A percentile compares a stretch with the other conserved stretches of the same genome.
These are phyloP conservation scores for Paramisgurnus dabryanus DNA, from an alignment of 2,113 vertebrate genomes.

Conservation along the genomic window DNA sequence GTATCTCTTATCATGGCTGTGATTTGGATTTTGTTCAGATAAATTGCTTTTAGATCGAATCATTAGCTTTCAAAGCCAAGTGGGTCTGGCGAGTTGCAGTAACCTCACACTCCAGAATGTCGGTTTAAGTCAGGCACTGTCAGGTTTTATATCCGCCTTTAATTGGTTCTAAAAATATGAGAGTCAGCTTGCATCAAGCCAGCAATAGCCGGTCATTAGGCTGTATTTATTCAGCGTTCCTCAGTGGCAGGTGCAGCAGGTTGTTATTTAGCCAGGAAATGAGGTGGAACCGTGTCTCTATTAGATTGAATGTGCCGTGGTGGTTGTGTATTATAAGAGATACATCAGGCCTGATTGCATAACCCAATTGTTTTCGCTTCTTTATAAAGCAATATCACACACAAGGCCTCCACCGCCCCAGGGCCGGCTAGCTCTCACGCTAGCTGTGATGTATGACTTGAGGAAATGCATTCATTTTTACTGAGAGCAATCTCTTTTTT, in stretches of 20 bases:
- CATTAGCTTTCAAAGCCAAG: neutral
- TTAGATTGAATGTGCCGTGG: constrained; percentile 15
- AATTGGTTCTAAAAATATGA: constrained; percentile 41
- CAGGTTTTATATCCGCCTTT: constrained; percentile 16
- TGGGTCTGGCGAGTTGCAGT: too few relatives aligned
- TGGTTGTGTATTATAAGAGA: neutral
- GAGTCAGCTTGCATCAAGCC: neutral
- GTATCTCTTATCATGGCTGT: neutral
- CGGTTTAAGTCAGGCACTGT: neutral
- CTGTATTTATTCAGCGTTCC: constrained; percentile 25
- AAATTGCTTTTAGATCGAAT: neutral
- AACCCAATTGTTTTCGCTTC: neutral
- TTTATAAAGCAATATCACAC: neutral
- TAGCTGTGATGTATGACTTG: constrained; percentile 41
- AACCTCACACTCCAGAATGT: neutral
- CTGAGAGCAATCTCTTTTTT: constrained; percentile 19
- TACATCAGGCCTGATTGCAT: constrained; percentile 2
- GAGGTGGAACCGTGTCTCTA: constrained; percentile 28
- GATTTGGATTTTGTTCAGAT: neutral
- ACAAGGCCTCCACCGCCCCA: neutral
- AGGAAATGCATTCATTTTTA: constrained; percentile 25
- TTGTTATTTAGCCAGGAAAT: constrained; percentile 27
- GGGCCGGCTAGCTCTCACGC: neutral
- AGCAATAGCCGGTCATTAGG: constrained; percentile 36
- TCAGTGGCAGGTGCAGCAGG: constrained; percentile 27